Conservation (phyloP, 2,113 vertebrate genomes). For the Stercorarius parasiticus region DNA sequence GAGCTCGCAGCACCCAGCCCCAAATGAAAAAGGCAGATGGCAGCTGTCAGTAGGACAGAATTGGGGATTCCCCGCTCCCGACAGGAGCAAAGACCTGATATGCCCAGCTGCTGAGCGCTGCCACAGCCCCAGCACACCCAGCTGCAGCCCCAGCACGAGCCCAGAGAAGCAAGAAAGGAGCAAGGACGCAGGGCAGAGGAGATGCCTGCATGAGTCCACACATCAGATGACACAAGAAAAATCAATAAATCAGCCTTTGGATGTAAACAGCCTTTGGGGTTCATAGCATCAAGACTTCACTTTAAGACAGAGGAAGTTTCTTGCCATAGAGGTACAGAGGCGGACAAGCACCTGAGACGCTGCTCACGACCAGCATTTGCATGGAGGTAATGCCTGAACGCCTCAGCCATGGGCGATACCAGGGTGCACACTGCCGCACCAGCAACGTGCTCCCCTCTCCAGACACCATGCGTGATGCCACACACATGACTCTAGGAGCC, state of each 20-base stretch:
- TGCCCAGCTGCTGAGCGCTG: not conserved
- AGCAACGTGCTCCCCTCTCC: not conserved
- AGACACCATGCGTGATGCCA: not conserved
- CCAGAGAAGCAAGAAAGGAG: not conserved
- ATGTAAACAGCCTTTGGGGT: not conserved
- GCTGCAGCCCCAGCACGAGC: not conserved
- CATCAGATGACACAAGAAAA: not conserved
- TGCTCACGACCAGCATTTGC: not conserved
- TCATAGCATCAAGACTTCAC: not conserved
- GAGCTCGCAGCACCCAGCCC: not conserved
- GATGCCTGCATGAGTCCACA: not conserved
- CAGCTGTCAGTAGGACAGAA: not conserved
- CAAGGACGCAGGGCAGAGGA: not conserved
- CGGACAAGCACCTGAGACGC: not conserved
- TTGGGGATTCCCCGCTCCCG: not conserved
- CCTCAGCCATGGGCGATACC: fast-evolving
- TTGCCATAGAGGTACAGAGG: not conserved
- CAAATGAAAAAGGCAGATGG: not conserved
- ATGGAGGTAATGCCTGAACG: not conserved
- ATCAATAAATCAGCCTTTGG: not conserved
- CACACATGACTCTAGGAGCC: not conserved
- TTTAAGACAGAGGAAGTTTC: not conserved
- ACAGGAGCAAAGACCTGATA: not conserved
- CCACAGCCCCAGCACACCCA: not conserved
- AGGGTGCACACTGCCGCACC: fast-evolving